phyloP scores from a whole-genome alignment of 2,113 vertebrate species.

The Hippocampus guttulatus region DNA sequence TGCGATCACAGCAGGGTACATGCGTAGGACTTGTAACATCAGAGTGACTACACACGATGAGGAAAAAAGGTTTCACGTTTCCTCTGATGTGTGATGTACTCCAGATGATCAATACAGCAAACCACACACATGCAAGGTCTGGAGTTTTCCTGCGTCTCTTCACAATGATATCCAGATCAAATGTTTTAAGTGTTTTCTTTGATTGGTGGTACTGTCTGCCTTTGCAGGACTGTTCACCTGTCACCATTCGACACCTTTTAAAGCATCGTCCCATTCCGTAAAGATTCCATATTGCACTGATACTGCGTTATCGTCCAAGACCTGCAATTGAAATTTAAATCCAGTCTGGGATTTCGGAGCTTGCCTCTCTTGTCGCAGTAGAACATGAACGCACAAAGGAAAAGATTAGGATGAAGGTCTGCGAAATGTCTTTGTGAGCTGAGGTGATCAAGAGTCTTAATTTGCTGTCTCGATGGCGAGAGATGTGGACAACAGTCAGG shows the following conservation, averaged over 20 bases:
- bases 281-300: conserved; percentile 21
- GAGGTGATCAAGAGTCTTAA: conserved; percentile 24
- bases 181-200: background rate
- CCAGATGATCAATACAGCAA: too few species aligned
- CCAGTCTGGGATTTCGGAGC: conserved; percentile 36
- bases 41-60: too few species aligned
- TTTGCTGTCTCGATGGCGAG: conserved; percentile 28
- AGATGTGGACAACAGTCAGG: conserved; percentile 7
- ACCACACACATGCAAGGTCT: too few species aligned
- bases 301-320: conserved; percentile 43
- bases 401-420: conserved; percentile 46
- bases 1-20: too few species aligned
- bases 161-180: conserved; percentile 10
- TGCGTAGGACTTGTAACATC: too few species aligned
- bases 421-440: conserved; percentile 28
- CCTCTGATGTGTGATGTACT: too few species aligned
- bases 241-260: background rate
- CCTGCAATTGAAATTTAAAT: conserved; percentile 60
- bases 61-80: too few species aligned
- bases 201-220: background rate
- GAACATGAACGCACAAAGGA: conserved; percentile 46
- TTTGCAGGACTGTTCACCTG: background rate
- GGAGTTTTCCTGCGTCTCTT: too few species aligned
- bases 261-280: background rate
- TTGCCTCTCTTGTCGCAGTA: conserved; percentile 41